Percentiles rank a stretch among this genome's conserved stretches.
phyloP scores from a whole-genome alignment of 92 coral and sea anemone genomes.

The Palythoa caribaeorum region DNA sequence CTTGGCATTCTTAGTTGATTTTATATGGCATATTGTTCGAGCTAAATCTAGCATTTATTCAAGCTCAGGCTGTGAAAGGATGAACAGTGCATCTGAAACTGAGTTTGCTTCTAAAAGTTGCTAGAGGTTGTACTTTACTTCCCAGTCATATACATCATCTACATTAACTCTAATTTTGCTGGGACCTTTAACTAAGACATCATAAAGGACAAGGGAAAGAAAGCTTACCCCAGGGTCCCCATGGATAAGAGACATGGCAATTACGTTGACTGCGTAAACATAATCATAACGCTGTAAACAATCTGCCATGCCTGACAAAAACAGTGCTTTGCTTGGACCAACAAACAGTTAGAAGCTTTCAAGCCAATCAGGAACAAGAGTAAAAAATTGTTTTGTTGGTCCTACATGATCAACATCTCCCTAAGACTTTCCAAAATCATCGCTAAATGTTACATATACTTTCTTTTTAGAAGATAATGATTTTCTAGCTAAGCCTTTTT shows the following conservation, averaged over 20 bases:
- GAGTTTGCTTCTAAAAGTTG: slow-evolving; percentile 51
- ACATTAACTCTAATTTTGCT: slow-evolving; percentile 42
- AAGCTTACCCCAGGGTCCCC: slow-evolving; percentile 73
- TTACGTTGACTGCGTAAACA: too few relatives aligned
- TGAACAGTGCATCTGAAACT: slow-evolving; percentile 56
- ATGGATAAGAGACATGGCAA: slow-evolving; percentile 67
- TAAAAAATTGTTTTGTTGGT: slow-evolving; percentile 74
- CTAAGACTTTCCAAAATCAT: slow-evolving; percentile 68
- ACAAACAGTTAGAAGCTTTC: slow-evolving; percentile 67
- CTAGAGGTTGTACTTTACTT: slow-evolving; percentile 60
- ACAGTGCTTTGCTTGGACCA: slow-evolving; percentile 59
- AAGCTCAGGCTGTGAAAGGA: slow-evolving; percentile 60
- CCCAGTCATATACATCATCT: slow-evolving; percentile 72
- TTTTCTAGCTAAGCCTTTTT: slow-evolving; percentile 69
- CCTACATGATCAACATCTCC: slow-evolving; percentile 78
- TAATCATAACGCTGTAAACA: slow-evolving; percentile 70
- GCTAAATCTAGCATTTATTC: slow-evolving; percentile 64
- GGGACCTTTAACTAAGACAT: slow-evolving; percentile 69
- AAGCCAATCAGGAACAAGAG: slow-evolving; percentile 67
- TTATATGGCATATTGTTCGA: slow-evolving; percentile 50
- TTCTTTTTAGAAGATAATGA: slow-evolving; percentile 69
- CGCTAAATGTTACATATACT: slow-evolving; percentile 65
- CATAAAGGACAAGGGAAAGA: slow-evolving; percentile 66
- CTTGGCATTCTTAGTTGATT: slow-evolving; percentile 49
- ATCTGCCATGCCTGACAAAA: slow-evolving; percentile 67